Evolutionary conservation across 2,797 vertebrate genomes (phyloP), one percentile per base, ranked within the genome.

Genomic region (Chromobotia macracanthus): DNA sequence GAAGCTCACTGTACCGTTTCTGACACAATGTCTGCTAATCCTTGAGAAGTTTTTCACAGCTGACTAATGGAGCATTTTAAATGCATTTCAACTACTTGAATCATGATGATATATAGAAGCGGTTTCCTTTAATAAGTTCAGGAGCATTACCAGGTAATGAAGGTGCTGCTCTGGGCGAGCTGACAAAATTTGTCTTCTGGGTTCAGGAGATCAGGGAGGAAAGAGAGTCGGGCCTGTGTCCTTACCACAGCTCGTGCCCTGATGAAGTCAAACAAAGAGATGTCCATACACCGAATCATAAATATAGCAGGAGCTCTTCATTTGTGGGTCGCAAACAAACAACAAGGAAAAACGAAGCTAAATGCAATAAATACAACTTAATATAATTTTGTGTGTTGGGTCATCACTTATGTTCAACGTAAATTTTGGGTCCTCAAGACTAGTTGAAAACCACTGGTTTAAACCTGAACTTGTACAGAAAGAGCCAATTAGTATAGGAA

Each of bases 171-270:
- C 23, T 55, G 13, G 0, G 82, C 68, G 51, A 86, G 82, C 23
- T 28, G 50, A 19, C 95, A 95, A 0, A 10, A 58, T 87, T 93
- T 94, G 44, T 84, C 9, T 5, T 94, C 82, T 0, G 95, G 92
- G 77, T 95, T 94, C 85, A 96, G 87, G 1, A 92, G 92, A 0
- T 94, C 91, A 0, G 94, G 94, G 3, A 90, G 46, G 16, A 91
- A 89, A 3, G 81, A 75, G 68, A 96, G 82, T 58, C 85, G 86
- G 13, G 91, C 82, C 53, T 46, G 86, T 71, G 87, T 86, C 71
- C 73, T 82, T 80, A 95, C 89, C 75, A 96, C 93, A 0, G 94
- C 91, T 38, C 86, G 89, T 70, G 94, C 91, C 76, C 95, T 96
- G 84, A 51, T 19, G 53, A 81, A 66, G 13, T 21, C 5, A 79